Evolutionary conservation across 2,888 invertebrate species (phyloP), one percentile per base, ranked within the genome.

Genomic region (Lypha dubia): DNA sequence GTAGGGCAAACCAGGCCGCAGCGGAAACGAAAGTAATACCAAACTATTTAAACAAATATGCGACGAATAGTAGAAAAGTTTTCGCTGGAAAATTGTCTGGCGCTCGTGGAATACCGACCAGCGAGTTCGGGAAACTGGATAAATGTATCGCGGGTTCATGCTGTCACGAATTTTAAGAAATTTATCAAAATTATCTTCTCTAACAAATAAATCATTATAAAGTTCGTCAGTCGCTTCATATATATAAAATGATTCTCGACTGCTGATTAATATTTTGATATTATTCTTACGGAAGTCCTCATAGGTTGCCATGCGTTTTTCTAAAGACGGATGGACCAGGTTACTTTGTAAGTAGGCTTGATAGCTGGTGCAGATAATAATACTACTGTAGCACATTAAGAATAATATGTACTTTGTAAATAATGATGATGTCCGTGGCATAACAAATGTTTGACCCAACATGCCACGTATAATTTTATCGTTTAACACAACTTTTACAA

Each of bases 91-190:
- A 1, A 74, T 17, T 11, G 68, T 71, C 24, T 86, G 86, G 0
- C 82, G 81, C 67, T 84, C 71, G 2, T 75, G 65, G 15, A 83
- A 76, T 0, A 85, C 79, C 1, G 62, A 44, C 86, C 86, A 86
- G 0, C 79, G 49, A 0, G 74, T 84, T 1, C 38, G 51, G 0
- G 81, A 82, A 0, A 82, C 79, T 0, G 79, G 70, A 63, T 74
- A 86, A 20, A 76, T 74, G 15, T 77, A 85, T 6, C 77, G 73
- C 0, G 15, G 51, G 13, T 84, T 81, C 81, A 84, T 81, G 49
- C 46, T 77, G 1, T 68, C 51, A 6, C 84, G 77, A 20, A 74
- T 13, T 46, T 74, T 63, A 0, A 84, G 8, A 17, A 79, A 32
- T 3, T 5, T 24, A 38, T 79, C 20, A 17, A 74, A 74, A n/a